Conservation (phyloP, 2,113 vertebrate genomes). For the Corynorhinus townsendii region DNA sequence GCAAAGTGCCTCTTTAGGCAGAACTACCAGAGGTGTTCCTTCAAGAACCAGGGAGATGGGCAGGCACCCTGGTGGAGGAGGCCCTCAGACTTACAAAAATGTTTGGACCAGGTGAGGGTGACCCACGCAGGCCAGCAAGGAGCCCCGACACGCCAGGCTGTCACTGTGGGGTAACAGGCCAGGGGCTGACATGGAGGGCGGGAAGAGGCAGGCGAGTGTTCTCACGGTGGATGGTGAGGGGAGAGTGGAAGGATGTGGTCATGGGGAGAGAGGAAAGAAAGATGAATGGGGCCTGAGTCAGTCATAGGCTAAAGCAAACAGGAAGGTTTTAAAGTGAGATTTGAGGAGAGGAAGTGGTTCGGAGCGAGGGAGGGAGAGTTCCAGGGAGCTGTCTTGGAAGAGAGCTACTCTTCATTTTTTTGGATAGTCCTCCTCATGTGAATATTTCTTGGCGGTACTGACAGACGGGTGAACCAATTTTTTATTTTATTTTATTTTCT, state of each 20-base stretch:
- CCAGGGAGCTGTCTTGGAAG: conserved; percentile 68
- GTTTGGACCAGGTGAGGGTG: neutral
- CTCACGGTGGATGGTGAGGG: conserved; percentile 40
- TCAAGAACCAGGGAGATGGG: neutral
- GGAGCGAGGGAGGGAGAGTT: conserved; percentile 58
- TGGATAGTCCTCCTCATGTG: conserved; percentile 44
- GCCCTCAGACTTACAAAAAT: neutral
- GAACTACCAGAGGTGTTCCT: neutral
- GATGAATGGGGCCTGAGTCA: conserved; percentile 73
- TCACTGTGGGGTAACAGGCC: neutral
- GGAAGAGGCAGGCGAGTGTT: conserved; percentile 6
- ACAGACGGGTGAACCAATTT: conserved; percentile 47
- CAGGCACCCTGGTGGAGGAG: neutral
- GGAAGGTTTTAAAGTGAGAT: conserved; percentile 78
- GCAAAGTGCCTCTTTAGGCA: neutral
- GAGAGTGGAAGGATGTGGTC: conserved; percentile 73
- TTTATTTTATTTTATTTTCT: conserved; percentile 24
- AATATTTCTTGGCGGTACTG: conserved; percentile 66
- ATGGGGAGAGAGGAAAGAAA: conserved; percentile 70
- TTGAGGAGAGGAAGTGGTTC: conserved; percentile 76
- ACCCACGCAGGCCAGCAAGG: neutral
- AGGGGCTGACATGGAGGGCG: conserved; percentile 16
- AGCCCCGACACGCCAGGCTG: neutral
- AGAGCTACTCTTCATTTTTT: conserved; percentile 61
- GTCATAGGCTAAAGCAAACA: conserved; percentile 75